phyloP scores from a whole-genome alignment of 2,797 vertebrate genomes.

The Cheirogaleus major region DNA sequence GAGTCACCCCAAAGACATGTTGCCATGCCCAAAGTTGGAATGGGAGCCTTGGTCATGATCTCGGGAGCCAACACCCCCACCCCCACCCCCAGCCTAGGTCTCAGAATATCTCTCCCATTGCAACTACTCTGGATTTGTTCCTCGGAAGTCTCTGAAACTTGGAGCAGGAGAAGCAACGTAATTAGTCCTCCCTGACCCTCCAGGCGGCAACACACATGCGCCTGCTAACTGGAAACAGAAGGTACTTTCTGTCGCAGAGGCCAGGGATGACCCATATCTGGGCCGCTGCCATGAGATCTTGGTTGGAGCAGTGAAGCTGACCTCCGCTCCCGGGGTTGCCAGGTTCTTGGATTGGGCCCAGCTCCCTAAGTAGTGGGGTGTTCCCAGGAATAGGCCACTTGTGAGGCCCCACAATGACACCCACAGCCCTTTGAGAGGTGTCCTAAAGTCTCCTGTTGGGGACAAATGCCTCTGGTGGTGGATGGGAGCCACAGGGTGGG shows the following conservation, averaged over 20 bases:
- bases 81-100: not conserved
- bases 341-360: not conserved
- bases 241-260: not conserved
- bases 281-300: not conserved
- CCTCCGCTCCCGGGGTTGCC: not conserved
- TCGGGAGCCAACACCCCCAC: not conserved
- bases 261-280: not conserved
- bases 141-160: constrained; percentile 11
- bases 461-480: not conserved
- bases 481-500: not conserved
- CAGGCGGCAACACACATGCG: not conserved
- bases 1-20: not conserved
- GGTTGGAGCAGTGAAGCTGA: not conserved
- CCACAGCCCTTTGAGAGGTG: not conserved
- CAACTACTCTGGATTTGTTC: not conserved
- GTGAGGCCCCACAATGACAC: not conserved
- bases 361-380: not conserved
- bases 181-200: not conserved
- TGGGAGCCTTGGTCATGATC: not conserved
- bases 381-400: not conserved
- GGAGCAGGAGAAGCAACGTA: not conserved
- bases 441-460: not conserved
- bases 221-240: not conserved
- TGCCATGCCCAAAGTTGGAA: not conserved
- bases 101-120: not conserved